Conservation (phyloP, 2,888 invertebrate genomes). For the Drosophila seclusa region DNA sequence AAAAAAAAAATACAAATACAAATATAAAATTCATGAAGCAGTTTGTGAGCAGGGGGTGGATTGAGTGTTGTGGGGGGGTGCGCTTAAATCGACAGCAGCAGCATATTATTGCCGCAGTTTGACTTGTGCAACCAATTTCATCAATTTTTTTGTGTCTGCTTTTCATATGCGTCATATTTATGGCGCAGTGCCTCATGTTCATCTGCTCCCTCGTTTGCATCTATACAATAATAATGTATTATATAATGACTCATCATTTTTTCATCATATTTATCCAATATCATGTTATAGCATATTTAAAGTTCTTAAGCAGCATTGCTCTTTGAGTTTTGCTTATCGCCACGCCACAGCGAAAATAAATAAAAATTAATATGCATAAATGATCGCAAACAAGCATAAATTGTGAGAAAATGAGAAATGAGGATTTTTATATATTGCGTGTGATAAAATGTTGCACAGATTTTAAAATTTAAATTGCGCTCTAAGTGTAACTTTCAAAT, state of each 20-base stretch:
- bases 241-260: neutral
- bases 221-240: slow-evolving; percentile 13
- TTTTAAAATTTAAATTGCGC: neutral
- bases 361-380: neutral
- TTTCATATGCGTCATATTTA: slow-evolving; percentile 26
- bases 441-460: neutral
- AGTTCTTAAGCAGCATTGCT: neutral
- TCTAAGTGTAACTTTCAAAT: neutral
- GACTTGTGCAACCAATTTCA: slow-evolving; percentile 36
- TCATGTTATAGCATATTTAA: neutral
- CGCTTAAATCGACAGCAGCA: slow-evolving; percentile 29
- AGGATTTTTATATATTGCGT: neutral
- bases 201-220: neutral
- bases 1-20: neutral
- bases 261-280: slow-evolving; percentile 4
- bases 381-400: neutral
- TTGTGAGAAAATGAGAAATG: neutral
- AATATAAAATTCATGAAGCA: slow-evolving; percentile 16
- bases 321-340: neutral
- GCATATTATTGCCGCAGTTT: slow-evolving; percentile 49
- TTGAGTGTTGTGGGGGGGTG: neutral
- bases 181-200: slow-evolving; percentile 11
- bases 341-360: neutral
- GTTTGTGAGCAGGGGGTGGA: neutral
- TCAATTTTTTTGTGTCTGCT: neutral